Percentiles rank a stretch among this genome's conserved stretches.
Evolutionary conservation across 1,140 invertebrate genomes (phyloP).

Genomic region (Eulimnadia texana): DNA sequence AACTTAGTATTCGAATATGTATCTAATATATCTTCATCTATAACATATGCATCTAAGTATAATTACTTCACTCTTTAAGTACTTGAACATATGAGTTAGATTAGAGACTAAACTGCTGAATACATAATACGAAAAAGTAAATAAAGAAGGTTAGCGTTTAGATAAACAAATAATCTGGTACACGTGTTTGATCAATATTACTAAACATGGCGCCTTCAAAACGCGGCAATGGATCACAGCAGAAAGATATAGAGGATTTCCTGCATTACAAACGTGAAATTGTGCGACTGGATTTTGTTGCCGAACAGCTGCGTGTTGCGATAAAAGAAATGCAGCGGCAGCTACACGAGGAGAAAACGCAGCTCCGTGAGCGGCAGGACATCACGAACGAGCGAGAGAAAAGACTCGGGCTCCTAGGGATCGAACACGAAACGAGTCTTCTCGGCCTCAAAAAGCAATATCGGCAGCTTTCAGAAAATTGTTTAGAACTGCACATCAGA

Average conservation of each 20-base stretch:
- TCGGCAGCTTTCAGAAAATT: neutral
- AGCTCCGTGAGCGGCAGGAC: neutral
- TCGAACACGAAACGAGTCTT: neutral
- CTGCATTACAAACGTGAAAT: constrained; percentile 15
- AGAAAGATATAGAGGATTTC: neutral
- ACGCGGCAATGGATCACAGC: neutral
- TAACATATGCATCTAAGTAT: no score
- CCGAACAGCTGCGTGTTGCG: constrained; percentile 3
- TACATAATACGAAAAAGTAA: no score
- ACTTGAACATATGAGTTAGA: no score
- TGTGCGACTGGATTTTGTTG: constrained; percentile 12
- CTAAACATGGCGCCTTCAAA: neutral
- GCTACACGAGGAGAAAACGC: neutral
- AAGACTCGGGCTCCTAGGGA: neutral
- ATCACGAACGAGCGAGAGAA: neutral
- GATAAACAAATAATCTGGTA: no score
- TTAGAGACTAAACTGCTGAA: no score
- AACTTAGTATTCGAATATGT: no score
- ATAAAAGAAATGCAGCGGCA: neutral
- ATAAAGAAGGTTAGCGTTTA: no score
- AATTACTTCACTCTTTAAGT: no score
- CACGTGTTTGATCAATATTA: constrained; percentile 8
- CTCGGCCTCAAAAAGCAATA: neutral
- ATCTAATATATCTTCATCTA: no score
- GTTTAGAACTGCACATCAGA: neutral